A percentile compares a stretch with the other conserved stretches of the same genome.
Evolutionary conservation across 1,140 invertebrate genomes (phyloP).

Genomic region (Drosophila tropicalis): DNA sequence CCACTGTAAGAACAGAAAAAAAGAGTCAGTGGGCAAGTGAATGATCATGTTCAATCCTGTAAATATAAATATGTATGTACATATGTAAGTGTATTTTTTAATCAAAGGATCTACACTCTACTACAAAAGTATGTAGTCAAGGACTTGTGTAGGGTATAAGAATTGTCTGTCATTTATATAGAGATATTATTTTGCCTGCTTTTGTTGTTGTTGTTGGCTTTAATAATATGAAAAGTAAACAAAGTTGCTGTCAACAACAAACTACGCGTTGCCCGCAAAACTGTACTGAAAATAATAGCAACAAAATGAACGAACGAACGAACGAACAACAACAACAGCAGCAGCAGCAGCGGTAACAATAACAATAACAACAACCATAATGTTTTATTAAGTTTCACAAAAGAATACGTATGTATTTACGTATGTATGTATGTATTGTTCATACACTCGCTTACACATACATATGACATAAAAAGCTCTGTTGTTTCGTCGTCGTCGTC

Average conservation of each 20-base stretch:
- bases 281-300: constrained; percentile 57
- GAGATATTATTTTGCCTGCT: constrained; percentile 11
- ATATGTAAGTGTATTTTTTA: no score
- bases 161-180: constrained; percentile 60
- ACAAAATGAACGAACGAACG: constrained; percentile 20
- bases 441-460: constrained; percentile 19
- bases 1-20: no score
- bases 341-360: background rate
- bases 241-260: constrained; percentile 61
- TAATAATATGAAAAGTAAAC: constrained; percentile 76
- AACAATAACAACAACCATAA: constrained; percentile 36
- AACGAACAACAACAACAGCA: constrained; percentile 21
- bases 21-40: no score
- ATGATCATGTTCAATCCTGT: no score
- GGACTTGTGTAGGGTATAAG: background rate
- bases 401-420: constrained; percentile 35
- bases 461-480: constrained; percentile 58
- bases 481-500: constrained; percentile 23
- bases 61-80: no score
- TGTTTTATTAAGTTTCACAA: constrained; percentile 76
- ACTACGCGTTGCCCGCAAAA: constrained; percentile 50
- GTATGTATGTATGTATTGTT: constrained; percentile 3
- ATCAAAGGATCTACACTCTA: no score
- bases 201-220: constrained; percentile 46
- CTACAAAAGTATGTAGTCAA: no score